Evolutionary conservation across 2,797 vertebrate genomes (phyloP), one percentile per base, ranked within the genome.

Genomic region (Neoniphon sammara): DNA sequence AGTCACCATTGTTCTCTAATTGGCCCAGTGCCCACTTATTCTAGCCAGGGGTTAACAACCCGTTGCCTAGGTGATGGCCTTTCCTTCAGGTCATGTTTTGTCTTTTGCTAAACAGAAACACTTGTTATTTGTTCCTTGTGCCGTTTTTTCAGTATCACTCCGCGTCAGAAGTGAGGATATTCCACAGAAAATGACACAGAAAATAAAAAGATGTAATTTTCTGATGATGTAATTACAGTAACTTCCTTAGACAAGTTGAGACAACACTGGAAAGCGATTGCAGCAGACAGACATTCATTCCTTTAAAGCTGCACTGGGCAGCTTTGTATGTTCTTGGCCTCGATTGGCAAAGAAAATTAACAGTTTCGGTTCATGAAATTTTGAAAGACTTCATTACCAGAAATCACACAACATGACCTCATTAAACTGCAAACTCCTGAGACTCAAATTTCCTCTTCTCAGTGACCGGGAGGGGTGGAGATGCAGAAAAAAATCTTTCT

Each of bases 1-100:
- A 60, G 42, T 72, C 30, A 62, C 15, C 55, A n/a, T 31, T n/a
- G 15, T 64, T 34, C 12, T 55, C 34, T 53, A 18, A 58, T 15
- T 70, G 53, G 17, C 15, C 18, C n/a, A 50, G 2, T 7, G 18
- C 18, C 47, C 18, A 20, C 47, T 57, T 27, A 31, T 52, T 46
- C 0, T 0, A 65, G 20, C 1, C n/a, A 63, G 60, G n/a, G 27
- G 21, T 64, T 18, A 79, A 12, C 61, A 25, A 56, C 27, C n/a
- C 34, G 27, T 34, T 47, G 53, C 27, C 14, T 0, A 25, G 36
- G 54, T 39, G n/a, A 17, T 14, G 46, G 63, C 44, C 50, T 65
- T 52, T 55, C 18, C 20, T 53, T 60, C 20, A 47, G 7, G 0
- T 23, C 20, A 36, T 5, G 25, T 73, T 23, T 6, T 47, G 10